Base-by-base conservation (phyloP, 2,797 vertebrate genomes). In the Malacoraja senta region DNA sequence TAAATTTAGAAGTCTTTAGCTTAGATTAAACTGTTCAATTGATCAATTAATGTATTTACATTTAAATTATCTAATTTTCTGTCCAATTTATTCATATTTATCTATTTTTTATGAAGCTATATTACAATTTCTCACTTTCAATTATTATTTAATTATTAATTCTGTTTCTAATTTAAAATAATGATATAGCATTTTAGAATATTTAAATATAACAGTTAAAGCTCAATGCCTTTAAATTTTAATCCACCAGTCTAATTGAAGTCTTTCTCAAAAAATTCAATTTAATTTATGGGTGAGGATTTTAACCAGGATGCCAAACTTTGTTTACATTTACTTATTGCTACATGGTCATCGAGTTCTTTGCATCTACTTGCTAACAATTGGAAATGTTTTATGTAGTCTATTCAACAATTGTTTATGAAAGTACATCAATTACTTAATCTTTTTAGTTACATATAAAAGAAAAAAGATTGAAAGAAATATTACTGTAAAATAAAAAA, bases 11-110 rank as follows among this genome's bases (percentile, higher is more conserved):
- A 72, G 68, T 53, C 71, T 74, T 91, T 91, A 72, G 90, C 90
- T 91, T 53, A 91, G 72, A 91, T 91, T 26, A 91, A 91, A 91
- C 68, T 74, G 88, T 91, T 91, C 68, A 72, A 91, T 91, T 91
- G 90, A 91, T 91, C 90, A 91, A 91, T 91, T 74, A 53, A 74
- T 29, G 90, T 91, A 91, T 91, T 91, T 91, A 91, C 90, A 91
- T 91, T 91, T 91, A 91, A 91, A 91, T 91, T 26, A 91, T 74
- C 90, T 91, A 91, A 91, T 91, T 91, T 91, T 72, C 90, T 91
- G 26, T 74, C 35, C 35, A 91, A 91, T 74, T 91, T 91, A 91
- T 91, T 91, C 90, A 91, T 53, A 53, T 91, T 91, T 74, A 74
- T 88, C 61, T 63, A 88, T 65, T 65, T 88, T 86, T 88, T 32